Conservation (phyloP, 2,113 vertebrate genomes). For the Oryzias melastigma region DNA sequence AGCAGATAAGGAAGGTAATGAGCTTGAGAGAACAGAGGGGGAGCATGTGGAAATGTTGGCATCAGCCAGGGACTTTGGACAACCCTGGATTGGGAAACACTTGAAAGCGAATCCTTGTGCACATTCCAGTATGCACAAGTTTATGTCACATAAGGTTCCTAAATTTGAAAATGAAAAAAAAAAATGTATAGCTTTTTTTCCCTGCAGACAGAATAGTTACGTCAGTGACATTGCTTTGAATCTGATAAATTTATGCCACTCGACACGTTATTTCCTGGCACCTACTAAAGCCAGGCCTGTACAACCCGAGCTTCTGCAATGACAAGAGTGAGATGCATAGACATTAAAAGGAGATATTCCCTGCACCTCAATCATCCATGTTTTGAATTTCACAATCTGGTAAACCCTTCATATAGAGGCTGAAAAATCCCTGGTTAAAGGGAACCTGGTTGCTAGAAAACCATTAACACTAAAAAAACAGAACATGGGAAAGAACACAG, state of each 20-base stretch:
- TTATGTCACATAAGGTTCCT: background rate
- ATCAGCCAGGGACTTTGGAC: constrained; percentile 37
- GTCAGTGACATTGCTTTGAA: background rate
- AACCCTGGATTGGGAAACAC: constrained; percentile 54
- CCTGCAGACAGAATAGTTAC: too few relatives aligned
- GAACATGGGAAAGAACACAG: constrained; percentile 31
- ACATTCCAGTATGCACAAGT: constrained; percentile 16
- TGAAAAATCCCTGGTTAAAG: constrained; percentile 20
- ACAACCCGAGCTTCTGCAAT: too few relatives aligned
- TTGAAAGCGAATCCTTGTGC: constrained; percentile 14
- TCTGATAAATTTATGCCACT: background rate
- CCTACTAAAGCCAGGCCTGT: too few relatives aligned
- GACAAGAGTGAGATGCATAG: constrained; percentile 2
- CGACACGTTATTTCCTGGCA: too few relatives aligned
- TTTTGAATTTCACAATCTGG: constrained; percentile 38
- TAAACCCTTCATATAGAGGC: constrained; percentile 24
- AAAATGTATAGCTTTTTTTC: too few relatives aligned
- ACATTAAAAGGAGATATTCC: constrained; percentile 7
- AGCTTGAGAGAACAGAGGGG: constrained; percentile 16
- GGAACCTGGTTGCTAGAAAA: constrained; percentile 13
- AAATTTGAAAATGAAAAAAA: too few relatives aligned
- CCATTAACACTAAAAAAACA: constrained; percentile 13
- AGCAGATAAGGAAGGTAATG: constrained; percentile 7
- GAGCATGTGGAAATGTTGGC: constrained; percentile 52
- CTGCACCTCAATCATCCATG: constrained; percentile 7